Conservation (phyloP, 2,888 invertebrate genomes). For the Eremobia ochroleuca region DNA sequence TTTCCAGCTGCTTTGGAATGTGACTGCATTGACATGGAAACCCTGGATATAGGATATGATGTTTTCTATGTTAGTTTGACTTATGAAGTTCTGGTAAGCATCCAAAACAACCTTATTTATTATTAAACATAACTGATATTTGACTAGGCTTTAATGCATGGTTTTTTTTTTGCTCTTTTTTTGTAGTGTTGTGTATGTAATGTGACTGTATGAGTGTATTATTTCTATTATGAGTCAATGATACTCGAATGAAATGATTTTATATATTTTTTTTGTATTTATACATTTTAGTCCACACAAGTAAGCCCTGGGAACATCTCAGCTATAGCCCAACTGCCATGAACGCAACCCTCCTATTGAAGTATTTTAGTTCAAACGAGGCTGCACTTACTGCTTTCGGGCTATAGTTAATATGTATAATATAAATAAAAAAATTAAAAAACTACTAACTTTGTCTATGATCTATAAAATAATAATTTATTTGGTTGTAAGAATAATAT, state of each 20-base stretch:
- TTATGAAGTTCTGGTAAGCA: constrained; percentile 84
- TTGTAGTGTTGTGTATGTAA: too few relatives aligned
- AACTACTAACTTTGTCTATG: too few relatives aligned
- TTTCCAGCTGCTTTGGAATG: constrained; percentile 86
- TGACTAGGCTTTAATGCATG: neutral
- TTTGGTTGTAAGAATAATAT: neutral
- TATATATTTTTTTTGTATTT: too few relatives aligned
- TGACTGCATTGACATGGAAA: constrained; percentile 81
- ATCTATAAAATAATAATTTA: neutral
- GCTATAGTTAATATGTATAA: too few relatives aligned
- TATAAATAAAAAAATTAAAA: neutral
- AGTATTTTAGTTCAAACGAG: neutral
- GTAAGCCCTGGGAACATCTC: too few relatives aligned
- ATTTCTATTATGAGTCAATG: too few relatives aligned
- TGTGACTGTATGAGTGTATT: too few relatives aligned
- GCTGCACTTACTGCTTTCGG: neutral
- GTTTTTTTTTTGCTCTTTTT: too few relatives aligned
- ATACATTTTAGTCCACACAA: too few relatives aligned
- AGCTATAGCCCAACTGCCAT: neutral
- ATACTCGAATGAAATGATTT: too few relatives aligned
- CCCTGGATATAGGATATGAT: constrained; percentile 86
- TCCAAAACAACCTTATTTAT: neutral
- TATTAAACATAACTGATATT: neutral
- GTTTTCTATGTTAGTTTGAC: constrained; percentile 83
- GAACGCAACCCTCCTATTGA: neutral